These are phyloP conservation scores for Dendrophyllia cribrosa DNA, from an alignment of 64 coral and sea anemone species.

Conservation along the genomic window DNA sequence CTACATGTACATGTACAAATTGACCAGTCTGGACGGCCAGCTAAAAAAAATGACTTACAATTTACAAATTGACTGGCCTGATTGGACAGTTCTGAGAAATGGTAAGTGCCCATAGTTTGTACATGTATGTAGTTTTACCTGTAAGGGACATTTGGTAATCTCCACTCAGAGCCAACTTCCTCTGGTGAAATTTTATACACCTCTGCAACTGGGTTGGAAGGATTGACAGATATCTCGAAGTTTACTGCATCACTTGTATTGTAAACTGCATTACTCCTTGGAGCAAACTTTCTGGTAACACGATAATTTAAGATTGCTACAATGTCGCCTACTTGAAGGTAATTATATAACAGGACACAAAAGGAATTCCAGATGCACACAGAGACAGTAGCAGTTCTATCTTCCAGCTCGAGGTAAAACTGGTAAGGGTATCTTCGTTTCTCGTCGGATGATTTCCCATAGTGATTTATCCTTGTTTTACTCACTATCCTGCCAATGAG, in stretches of 20 bases:
- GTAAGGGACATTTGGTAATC: conserved; percentile 71
- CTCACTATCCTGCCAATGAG: conserved; percentile 66
- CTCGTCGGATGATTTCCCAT: conserved; percentile 61
- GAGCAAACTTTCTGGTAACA: conserved; percentile 37
- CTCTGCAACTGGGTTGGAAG: conserved; percentile 48
- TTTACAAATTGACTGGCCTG: no score
- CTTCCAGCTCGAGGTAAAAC: conserved; percentile 56
- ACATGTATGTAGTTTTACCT: conserved; percentile 25
- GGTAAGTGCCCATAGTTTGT: no score
- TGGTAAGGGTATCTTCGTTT: conserved; percentile 72
- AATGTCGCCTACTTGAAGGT: conserved; percentile 70
- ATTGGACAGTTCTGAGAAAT: no score
- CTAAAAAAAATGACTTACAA: no score
- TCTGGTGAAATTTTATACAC: conserved; percentile 54
- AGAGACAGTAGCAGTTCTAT: conserved; percentile 39
- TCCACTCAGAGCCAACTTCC: conserved; percentile 39
- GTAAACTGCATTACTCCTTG: conserved; percentile 69
- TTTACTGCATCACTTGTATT: conserved; percentile 39
- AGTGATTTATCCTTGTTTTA: conserved; percentile 73
- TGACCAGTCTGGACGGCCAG: no score
- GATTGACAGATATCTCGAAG: conserved; percentile 75
- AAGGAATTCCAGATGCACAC: conserved; percentile 72
- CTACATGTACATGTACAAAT: no score
- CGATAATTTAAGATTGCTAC: conserved; percentile 60
- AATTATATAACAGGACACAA: conserved; percentile 64